These are phyloP conservation scores for Hozukius guyotensis DNA, from an alignment of 2,797 vertebrate genomes.

Conservation along the genomic window DNA sequence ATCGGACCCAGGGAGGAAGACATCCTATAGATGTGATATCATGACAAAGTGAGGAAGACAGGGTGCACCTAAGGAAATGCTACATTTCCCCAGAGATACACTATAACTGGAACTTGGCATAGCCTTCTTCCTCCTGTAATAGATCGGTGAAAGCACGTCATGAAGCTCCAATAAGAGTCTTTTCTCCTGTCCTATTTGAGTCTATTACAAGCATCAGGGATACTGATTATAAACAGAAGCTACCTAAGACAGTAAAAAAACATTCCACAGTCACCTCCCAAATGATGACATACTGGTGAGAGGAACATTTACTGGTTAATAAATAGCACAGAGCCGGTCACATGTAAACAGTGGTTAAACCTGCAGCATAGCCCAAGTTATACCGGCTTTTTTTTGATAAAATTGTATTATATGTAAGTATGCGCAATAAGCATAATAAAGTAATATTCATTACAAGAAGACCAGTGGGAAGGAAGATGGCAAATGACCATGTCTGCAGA, in stretches of 20 bases:
- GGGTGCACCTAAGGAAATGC: slow-evolving; percentile 45
- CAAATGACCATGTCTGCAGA: slow-evolving; percentile 59
- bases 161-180: neutral
- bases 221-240: slow-evolving; percentile 12
- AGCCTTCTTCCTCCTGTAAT: slow-evolving; percentile 12
- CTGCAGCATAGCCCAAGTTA: neutral
- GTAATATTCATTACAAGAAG: slow-evolving; percentile 10
- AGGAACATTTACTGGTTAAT: slow-evolving; percentile 23
- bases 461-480: slow-evolving; percentile 36
- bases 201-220: slow-evolving; percentile 11
- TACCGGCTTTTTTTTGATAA: neutral
- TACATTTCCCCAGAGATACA: slow-evolving; percentile 33
- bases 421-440: slow-evolving; percentile 15
- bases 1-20: slow-evolving; percentile 32
- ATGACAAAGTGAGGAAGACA: slow-evolving; percentile 53
- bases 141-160: neutral
- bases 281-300: slow-evolving; percentile 24
- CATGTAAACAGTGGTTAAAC: slow-evolving; percentile 8
- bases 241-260: slow-evolving; percentile 12
- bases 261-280: slow-evolving; percentile 35
- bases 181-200: neutral
- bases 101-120: slow-evolving; percentile 24
- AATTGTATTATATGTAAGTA: slow-evolving; percentile 50
- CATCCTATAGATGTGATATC: slow-evolving; percentile 45
- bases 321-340: slow-evolving; percentile 15